Evolutionary conservation across 2,888 invertebrate species (phyloP), one percentile per base, ranked within the genome.

Genomic region (Bugula neritina): DNA sequence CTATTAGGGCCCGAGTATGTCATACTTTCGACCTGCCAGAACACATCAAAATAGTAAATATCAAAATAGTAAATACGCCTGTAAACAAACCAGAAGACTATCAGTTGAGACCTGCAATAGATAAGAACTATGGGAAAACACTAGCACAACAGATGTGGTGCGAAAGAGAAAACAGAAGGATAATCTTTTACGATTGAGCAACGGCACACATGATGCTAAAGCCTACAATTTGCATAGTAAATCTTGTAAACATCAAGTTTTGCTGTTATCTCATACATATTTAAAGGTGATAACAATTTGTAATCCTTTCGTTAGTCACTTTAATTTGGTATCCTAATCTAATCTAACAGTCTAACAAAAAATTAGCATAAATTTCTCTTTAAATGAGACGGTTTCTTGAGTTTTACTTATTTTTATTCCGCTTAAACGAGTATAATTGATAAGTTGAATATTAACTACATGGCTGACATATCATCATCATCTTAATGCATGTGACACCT

Each of bases 1-100:
- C 88, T 89, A 84, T 95, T 95, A 10, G 98, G 98, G 25, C 96
- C 97, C 1, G 93, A 92, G 85, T 98, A 97, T 1, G 97, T 97
- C 77, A 93, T 90, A 74, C 97, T 97, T 87, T 98, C 98, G 72
- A 98, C 96, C 87, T 97, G 79, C 0, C 76, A 76, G 23, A 43
- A n/a, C n/a, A n/a, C n/a, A n/a, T n/a, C n/a, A n/a, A n/a, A n/a
- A n/a, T n/a, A n/a, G n/a, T n/a, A n/a, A n/a, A n/a, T n/a, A n/a
- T n/a, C n/a, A n/a, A n/a, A n/a, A n/a, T n/a, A n/a, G n/a, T n/a
- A n/a, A n/a, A n/a, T n/a, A n/a, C n/a, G n/a, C n/a, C n/a, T n/a
- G n/a, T n/a, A n/a, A n/a, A n/a, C n/a, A n/a, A n/a, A n/a, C n/a
- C n/a, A n/a, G 5, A 17, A 17, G 17, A 17, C 43, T 43, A 43